Percentiles rank a stretch among this genome's conserved stretches.
These are phyloP conservation scores for Clostera curtula DNA, from an alignment of 2,888 invertebrate genomes.

Conservation along the genomic window DNA sequence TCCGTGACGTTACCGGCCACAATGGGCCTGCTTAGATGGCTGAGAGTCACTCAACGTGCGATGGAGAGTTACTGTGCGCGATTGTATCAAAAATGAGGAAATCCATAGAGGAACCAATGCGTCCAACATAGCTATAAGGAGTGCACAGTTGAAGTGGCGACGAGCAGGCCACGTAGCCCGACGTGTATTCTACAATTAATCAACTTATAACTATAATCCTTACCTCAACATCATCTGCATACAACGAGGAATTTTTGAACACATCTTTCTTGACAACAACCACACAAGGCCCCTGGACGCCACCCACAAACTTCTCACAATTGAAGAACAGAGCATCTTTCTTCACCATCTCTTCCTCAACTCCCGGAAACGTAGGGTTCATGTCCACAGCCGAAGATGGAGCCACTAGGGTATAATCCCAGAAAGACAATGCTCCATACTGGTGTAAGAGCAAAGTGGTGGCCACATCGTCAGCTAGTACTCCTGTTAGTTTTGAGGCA, in stretches of 20 bases:
- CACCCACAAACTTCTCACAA: slow-evolving; percentile 93
- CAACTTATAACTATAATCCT: no score
- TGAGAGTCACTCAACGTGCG: no score
- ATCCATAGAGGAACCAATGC: no score
- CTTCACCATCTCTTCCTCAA: slow-evolving; percentile 81
- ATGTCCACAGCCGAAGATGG: slow-evolving; percentile 87
- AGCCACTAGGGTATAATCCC: slow-evolving; percentile 92
- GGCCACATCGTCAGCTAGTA: slow-evolving; percentile 87
- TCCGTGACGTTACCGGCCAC: no score
- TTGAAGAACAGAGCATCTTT: slow-evolving; percentile 94
- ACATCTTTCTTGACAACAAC: slow-evolving; percentile 70
- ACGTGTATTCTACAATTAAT: no score
- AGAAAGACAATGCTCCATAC: slow-evolving; percentile 88
- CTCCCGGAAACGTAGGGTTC: slow-evolving; percentile 84
- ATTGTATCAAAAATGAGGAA: no score
- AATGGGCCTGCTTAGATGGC: no score
- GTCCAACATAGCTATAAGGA: no score
- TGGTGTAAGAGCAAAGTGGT: slow-evolving; percentile 87
- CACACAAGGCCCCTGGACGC: slow-evolving; percentile 87
- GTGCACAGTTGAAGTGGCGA: no score
- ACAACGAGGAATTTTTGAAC: slow-evolving; percentile 54
- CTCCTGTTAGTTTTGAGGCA: slow-evolving; percentile 92
- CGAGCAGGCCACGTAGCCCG: no score
- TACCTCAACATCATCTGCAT: slow-evolving; percentile 65
- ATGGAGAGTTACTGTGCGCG: no score